Evolutionary conservation across 2,113 vertebrate genomes (phyloP), one percentile per base, ranked within the genome.

Genomic region (Cynopterus brachyotis): DNA sequence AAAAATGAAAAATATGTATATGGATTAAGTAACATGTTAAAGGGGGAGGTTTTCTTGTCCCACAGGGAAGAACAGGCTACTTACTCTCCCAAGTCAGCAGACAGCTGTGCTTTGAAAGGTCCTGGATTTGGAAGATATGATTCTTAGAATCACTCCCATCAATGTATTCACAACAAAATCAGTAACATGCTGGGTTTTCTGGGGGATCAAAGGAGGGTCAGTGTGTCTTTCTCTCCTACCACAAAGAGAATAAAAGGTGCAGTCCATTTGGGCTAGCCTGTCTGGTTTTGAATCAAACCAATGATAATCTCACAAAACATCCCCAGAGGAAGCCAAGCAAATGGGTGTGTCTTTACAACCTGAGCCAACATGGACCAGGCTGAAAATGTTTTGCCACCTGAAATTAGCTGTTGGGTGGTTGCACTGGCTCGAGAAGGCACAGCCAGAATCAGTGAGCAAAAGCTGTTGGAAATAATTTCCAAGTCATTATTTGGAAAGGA

Each of bases 311-410:
- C 47, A 87, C 59, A 89, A 53, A 73, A 87, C 87, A 73, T 17
- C 84, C 70, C 9, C 50, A 28, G 60, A 94, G 60, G 55, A 85
- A 85, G 91, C 67, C 93, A 85, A 95, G 42, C 1, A 0, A 75
- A 11, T 93, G 69, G 92, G 93, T 96, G 93, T 93, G 85, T 91
- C 94, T 89, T 37, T 86, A 73, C 20, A 82, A n/a, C 40, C 24
- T 8, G 3, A 88, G 94, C 84, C 94, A 90, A 85, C 28, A 82
- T 70, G 78, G 66, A 85, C 50, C 22, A 72, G 59, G 67, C 40
- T 0, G 2, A 83, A 67, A 87, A 91, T 35, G 67, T 84, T 85
- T 95, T 85, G 55, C 37, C 94, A 86, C 96, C 88, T 95, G 70
- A 96, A 96, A 70, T 1, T 22, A 79, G 53, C 60, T 13, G 6